Base-by-base conservation (phyloP, 2,797 vertebrate species). In the Vultur gryphus region DNA sequence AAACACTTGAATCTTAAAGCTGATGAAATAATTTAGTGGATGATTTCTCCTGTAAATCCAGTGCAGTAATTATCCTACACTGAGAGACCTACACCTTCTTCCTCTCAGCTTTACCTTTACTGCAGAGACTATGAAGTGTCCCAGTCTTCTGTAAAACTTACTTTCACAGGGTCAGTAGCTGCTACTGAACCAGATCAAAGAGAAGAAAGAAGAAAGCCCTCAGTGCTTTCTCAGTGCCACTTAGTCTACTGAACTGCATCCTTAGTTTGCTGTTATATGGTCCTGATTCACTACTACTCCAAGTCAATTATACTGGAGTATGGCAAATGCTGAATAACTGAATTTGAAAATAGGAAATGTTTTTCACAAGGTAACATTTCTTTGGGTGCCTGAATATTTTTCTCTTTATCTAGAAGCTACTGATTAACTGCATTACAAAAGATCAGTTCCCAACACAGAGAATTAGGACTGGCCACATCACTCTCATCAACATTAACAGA, bases 401-500 rank as follows among this genome's bases (percentile, higher is more conserved):
- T 57, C 21, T 44, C n/a, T 83, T 95, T 95, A 86, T 90, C 92
- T 94, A 84, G 62, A 82, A 94, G 71, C 18, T 7, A 52, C 62
- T 78, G 84, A 92, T 92, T 92, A 96, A 91, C 84, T 70, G 51
- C 89, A 84, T 81, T 92, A 90, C 58, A 70, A 92, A 97, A 96
- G 93, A 92, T 89, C 96, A 92, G 37, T 86, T 96, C 66, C 58
- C 54, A 82, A 84, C 87, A 92, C 89, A 90, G 49, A 87, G 88
- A 90, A 92, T 69, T 90, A 86, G 89, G 75, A 62, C 87, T 81
- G 79, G 65, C 72, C 87, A 66, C 90, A 88, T 93, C 87, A 86
- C 76, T 87, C 84, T 85, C 89, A 94, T 96, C 94, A 96, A 71
- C 72, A 57, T 81, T 95, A 95, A 94, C 93, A 93, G 71, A 91